Conservation (phyloP, 2,797 vertebrate genomes). For the Poeciliopsis presidionis region DNA sequence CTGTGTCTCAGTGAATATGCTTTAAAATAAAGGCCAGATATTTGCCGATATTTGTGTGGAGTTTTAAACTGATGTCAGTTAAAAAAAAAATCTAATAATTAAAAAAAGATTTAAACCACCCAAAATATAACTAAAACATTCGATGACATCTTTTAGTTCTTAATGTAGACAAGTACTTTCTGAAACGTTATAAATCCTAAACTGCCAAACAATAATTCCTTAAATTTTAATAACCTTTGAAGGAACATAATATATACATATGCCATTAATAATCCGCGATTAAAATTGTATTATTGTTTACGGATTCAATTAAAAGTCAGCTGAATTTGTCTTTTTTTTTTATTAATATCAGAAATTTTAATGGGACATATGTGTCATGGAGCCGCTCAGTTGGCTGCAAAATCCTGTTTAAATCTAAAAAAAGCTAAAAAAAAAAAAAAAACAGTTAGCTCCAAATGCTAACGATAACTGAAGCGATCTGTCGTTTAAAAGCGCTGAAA, state of each 20-base stretch:
- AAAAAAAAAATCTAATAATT: neutral
- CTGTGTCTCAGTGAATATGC: too few relatives aligned
- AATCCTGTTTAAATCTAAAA: neutral
- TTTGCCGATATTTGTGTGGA: neutral
- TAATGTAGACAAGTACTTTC: neutral
- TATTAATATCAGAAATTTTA: neutral
- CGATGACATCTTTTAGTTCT: neutral
- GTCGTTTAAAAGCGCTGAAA: neutral
- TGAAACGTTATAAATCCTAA: neutral
- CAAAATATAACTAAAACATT: neutral
- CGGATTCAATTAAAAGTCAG: neutral
- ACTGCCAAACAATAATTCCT: neutral
- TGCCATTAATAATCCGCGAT: neutral
- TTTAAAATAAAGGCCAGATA: too few relatives aligned
- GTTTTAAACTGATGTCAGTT: neutral
- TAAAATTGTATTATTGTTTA: neutral
- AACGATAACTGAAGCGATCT: neutral
- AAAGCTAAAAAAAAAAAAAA: neutral
- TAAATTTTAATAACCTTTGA: neutral
- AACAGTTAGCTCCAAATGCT: constrained; percentile 3
- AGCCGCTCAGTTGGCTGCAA: neutral
- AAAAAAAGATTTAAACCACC: neutral
- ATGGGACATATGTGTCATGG: neutral
- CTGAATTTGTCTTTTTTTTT: neutral
- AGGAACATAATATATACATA: neutral